Evolutionary conservation across 2,888 invertebrate genomes (phyloP).

Genomic region (Dryadula phaetusa): DNA sequence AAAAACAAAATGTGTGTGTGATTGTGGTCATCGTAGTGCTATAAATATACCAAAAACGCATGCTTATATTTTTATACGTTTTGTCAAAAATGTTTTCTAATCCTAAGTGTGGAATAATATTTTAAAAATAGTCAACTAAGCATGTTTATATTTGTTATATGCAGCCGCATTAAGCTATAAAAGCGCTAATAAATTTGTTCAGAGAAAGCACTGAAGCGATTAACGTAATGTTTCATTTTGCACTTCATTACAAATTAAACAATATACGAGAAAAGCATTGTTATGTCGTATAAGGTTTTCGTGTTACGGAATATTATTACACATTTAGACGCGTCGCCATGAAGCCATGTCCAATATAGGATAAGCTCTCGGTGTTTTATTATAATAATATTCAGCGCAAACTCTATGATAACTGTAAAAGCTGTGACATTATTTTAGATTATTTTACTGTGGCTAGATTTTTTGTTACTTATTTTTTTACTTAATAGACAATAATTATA

Average conservation of each 20-base stretch:
- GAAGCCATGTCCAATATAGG: slow-evolving; percentile 22
- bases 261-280: slow-evolving; percentile 44
- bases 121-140: no score
- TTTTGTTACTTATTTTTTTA: no score
- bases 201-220: slow-evolving; percentile 38
- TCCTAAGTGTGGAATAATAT: no score
- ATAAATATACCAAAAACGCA: no score
- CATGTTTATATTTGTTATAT: slow-evolving; percentile 1
- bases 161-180: slow-evolving; percentile 27
- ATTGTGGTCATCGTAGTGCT: no score
- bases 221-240: slow-evolving; percentile 39
- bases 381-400: slow-evolving; percentile 21
- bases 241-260: slow-evolving; percentile 37
- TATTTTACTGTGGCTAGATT: no score
- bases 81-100: no score
- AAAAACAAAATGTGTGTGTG: no score
- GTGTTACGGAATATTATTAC: slow-evolving; percentile 27
- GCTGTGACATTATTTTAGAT: neutral
- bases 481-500: no score
- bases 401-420: neutral
- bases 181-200: slow-evolving; percentile 34
- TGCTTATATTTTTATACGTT: no score
- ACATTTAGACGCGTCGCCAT: slow-evolving; percentile 37
- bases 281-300: slow-evolving; percentile 25
- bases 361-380: slow-evolving; percentile 15